These are phyloP conservation scores for Calephelis nemesis DNA, from an alignment of 1,140 invertebrate species.

Conservation along the genomic window DNA sequence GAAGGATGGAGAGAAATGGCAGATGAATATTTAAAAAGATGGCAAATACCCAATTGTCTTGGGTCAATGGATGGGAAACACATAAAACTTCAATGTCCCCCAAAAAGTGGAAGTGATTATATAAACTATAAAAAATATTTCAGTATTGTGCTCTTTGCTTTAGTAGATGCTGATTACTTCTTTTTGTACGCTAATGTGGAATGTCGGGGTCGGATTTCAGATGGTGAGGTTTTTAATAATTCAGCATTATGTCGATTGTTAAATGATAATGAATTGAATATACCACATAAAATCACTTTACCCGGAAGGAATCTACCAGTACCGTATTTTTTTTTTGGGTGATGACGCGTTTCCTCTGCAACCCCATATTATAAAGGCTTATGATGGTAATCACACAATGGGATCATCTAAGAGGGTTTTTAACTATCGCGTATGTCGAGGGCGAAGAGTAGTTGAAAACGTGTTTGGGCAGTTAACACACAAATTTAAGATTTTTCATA, in stretches of 20 bases:
- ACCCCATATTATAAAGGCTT: constrained; percentile 26
- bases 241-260: not conserved
- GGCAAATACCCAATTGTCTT: not conserved
- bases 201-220: not conserved
- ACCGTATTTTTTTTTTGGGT: constrained; percentile 28
- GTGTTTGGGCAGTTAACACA: constrained; percentile 21
- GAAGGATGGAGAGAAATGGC: not conserved
- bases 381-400: constrained; percentile 24
- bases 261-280: constrained; percentile 16
- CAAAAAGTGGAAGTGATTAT: constrained; percentile 5
- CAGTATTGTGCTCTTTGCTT: too few relatives aligned
- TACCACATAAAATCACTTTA: constrained; percentile 19
- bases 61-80: constrained; percentile 10
- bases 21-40: constrained; percentile 5
- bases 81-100: not conserved
- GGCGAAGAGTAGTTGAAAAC: constrained; percentile 25
- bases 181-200: too few relatives aligned
- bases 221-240: not conserved
- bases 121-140: too few relatives aligned
- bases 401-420: constrained; percentile 25
- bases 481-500: constrained; percentile 22
- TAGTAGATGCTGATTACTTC: too few relatives aligned
- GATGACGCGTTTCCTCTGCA: constrained; percentile 26
- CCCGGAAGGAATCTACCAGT: constrained; percentile 23
- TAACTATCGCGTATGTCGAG: constrained; percentile 29